Base-by-base conservation (phyloP, 2,888 invertebrate genomes). In the Saturnia japonica region DNA sequence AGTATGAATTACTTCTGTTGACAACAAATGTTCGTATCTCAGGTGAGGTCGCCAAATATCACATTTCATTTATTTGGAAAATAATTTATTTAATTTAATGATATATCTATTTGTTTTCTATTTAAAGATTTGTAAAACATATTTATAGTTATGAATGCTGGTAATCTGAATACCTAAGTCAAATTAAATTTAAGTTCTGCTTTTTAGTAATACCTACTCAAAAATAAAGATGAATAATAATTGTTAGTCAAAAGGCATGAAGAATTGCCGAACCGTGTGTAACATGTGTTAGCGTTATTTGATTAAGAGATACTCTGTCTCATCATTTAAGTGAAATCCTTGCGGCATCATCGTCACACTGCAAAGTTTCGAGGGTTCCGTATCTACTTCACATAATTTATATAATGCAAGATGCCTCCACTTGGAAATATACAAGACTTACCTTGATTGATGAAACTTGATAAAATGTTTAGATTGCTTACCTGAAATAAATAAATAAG, bases 281-380 rank as follows among this genome's bases (percentile, higher is more conserved):
- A 78, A 43, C 79, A 72, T 54, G 71, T 74, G 76, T 77, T 78
- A 82, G 76, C 77, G 75, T 83, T 84, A 85, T 87, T 85, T 88
- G 86, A 88, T 86, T 87, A 86, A 85, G 81, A 84, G 77, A 83
- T 84, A 83, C 82, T 80, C 77, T 76, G 73, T 79, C 73, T 74
- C 75, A 74, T 74, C 78, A 75, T 78, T 81, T 78, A 81, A 78
- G 76, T 75, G 80, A 79, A 83, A 82, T 85, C 83, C 82, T 77
- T 80, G 83, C 74, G 82, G 81, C 78, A 82, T 83, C 85, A 84
- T 81, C 80, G 78, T 80, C 77, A 81, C 80, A 82, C 57, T n/a
- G 47, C 34, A 70, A 64, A 64, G 51, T 66, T 62, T 64, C 70
- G 68, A 45, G 67, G 67, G 67, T 67, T 47, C 67, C 67, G 28